phyloP scores from a whole-genome alignment of 2,888 invertebrate species.

The Girardia tigrina region DNA sequence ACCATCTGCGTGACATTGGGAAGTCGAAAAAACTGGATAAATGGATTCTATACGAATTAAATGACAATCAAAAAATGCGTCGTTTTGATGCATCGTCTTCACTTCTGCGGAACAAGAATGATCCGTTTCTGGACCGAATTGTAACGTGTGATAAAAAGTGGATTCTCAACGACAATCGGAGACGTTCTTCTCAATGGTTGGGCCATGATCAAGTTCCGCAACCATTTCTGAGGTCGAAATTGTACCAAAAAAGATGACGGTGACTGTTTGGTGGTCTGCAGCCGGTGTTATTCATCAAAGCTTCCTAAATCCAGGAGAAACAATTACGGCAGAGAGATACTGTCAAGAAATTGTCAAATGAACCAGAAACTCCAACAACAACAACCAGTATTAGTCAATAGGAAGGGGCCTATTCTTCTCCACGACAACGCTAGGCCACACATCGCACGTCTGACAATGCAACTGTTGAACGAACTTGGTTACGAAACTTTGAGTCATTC shows the following conservation, averaged over 20 bases:
- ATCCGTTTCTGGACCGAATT: not conserved
- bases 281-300: not conserved
- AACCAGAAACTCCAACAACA: not conserved
- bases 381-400: not conserved
- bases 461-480: too few relatives aligned
- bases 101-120: not conserved
- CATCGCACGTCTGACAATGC: too few relatives aligned
- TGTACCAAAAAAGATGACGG: not conserved
- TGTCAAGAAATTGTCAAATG: not conserved
- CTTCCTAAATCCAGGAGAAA: not conserved
- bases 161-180: constrained; percentile 7
- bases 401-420: not conserved
- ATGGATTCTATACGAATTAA: too few relatives aligned
- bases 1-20: too few relatives aligned
- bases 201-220: too few relatives aligned
- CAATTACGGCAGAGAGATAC: not conserved
- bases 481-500: too few relatives aligned
- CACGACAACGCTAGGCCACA: too few relatives aligned
- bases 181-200: not conserved
- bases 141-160: not conserved
- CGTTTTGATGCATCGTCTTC: not conserved
- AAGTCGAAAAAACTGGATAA: too few relatives aligned
- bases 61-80: too few relatives aligned
- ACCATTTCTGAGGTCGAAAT: not conserved
- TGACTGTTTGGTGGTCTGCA: not conserved